Evolutionary conservation across 2,113 vertebrate genomes (phyloP), one percentile per base, ranked within the genome.

Genomic region (Paratilapia polleni): DNA sequence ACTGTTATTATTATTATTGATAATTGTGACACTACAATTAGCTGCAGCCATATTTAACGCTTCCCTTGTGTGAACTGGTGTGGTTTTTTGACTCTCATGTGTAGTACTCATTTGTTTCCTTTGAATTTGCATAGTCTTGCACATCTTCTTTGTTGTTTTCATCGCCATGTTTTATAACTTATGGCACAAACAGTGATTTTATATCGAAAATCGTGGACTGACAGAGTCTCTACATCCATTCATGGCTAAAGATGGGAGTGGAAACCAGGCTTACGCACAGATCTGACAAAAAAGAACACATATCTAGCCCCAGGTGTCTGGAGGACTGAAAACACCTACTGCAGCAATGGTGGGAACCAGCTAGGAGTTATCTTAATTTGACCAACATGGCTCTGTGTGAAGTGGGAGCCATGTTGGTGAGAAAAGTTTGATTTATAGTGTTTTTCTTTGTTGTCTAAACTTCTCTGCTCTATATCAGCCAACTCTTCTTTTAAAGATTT

Each of bases 381-480:
- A 68, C 17, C 43, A 38, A 0, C 4, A 24, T 2, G 0, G 38
- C 14, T 47, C 41, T 26, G 38, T 0, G 0, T 41, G 36, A n/a
- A n/a, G n/a, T n/a, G n/a, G n/a, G n/a, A n/a, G n/a, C n/a, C n/a
- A n/a, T 38, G 36, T 38, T 7, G 2, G 36, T 4, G 38, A 3
- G 7, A 10, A 43, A 43, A 43, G 41, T 62, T 34, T 62, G 60
- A 62, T 62, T 62, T 62, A 20, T 28, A 36, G 31, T 28, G 26
- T 68, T 68, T 68, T 68, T 68, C 64, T 43, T 68, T 68, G 22
- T 49, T 68, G 41, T 26, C 64, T 68, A 15, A 68, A 49, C 9
- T 0, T 68, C 28, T 49, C 41, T 49, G 15, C 64, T 49, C 0
- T 9, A 49, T 70, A 12, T 70, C 28, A 31, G 28, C 4, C 28